phyloP scores from a whole-genome alignment of 2,888 invertebrate genomes.

The Mythimna impura region DNA sequence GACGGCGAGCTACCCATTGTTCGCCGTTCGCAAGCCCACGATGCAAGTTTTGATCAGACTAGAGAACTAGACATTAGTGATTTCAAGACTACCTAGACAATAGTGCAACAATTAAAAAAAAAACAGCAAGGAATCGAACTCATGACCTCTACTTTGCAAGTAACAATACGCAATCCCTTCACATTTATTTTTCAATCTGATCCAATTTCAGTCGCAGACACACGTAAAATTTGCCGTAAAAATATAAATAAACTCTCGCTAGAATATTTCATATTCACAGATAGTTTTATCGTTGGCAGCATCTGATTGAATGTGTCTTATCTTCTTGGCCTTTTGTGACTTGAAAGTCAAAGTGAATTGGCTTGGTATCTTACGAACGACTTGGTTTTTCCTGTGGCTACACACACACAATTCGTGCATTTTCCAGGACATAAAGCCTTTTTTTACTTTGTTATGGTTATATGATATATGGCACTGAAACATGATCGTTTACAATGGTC shows the following conservation, averaged over 20 bases:
- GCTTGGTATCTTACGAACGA: background rate
- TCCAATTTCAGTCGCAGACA: constrained; percentile 7
- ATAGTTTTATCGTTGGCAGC: constrained; percentile 30
- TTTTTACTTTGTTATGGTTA: no score
- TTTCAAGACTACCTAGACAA: background rate
- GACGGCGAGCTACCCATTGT: no score
- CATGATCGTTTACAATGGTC: no score
- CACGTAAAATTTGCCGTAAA: constrained; percentile 33
- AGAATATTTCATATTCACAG: constrained; percentile 33
- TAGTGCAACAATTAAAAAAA: background rate
- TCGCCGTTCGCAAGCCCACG: no score
- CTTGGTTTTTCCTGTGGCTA: no score
- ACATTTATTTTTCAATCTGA: constrained; percentile 24
- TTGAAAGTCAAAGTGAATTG: background rate
- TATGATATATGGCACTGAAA: no score
- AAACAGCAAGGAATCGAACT: background rate
- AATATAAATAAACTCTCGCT: constrained; percentile 3
- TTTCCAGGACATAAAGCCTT: no score
- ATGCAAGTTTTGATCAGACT: no score
- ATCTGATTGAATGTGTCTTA: constrained; percentile 30
- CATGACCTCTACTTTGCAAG: background rate
- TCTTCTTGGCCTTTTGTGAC: no score
- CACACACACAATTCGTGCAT: no score
- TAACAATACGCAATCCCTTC: background rate
- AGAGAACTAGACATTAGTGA: no score